phyloP scores from a whole-genome alignment of 1,140 invertebrate genomes.

The Pseudomyrmex concolor region DNA sequence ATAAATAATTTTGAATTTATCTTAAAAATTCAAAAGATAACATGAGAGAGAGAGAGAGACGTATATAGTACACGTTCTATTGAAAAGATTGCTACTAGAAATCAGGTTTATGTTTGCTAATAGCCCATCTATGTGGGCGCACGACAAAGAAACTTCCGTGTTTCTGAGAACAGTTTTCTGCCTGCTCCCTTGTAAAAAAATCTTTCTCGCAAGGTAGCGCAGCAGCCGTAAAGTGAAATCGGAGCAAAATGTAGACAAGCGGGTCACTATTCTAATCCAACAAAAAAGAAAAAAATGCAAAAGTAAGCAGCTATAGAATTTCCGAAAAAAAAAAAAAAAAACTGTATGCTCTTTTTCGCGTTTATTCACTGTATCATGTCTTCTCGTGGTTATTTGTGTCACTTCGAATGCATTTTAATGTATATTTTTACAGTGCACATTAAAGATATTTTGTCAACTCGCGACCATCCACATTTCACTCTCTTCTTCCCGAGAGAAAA shows the following conservation, averaged over 20 bases:
- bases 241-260: slow-evolving; percentile 62
- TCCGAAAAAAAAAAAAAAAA: too few relatives aligned
- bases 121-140: neutral
- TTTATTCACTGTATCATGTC: too few relatives aligned
- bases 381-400: too few relatives aligned
- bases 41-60: neutral
- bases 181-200: slow-evolving; percentile 56
- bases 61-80: neutral
- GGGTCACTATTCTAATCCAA: slow-evolving; percentile 17
- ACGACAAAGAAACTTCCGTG: slow-evolving; percentile 38
- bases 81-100: neutral
- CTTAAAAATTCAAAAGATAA: neutral
- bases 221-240: slow-evolving; percentile 65
- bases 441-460: too few relatives aligned
- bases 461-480: too few relatives aligned
- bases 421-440: too few relatives aligned
- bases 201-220: slow-evolving; percentile 24
- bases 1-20: neutral
- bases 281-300: too few relatives aligned
- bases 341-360: too few relatives aligned
- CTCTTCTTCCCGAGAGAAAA: too few relatives aligned
- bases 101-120: neutral
- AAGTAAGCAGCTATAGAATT: slow-evolving; percentile 2
- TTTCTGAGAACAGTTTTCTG: slow-evolving; percentile 35
- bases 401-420: too few relatives aligned